Conservation (phyloP, 2,113 vertebrate species). For the Myotis lucifugus region DNA sequence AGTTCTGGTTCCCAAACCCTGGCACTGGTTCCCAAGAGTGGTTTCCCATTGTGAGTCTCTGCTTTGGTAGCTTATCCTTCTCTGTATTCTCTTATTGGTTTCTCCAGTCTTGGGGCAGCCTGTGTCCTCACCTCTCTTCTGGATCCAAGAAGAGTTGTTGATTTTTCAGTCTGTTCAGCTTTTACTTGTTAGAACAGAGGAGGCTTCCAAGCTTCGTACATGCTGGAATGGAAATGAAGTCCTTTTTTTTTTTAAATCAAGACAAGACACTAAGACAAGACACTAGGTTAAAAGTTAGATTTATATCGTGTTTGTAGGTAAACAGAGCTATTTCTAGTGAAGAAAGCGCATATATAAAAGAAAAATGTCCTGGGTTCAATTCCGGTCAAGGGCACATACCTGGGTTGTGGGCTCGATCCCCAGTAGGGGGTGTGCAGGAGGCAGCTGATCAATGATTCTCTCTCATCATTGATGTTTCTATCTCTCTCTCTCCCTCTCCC, state of each 20-base stretch:
- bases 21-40: not conserved
- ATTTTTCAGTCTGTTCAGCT: not conserved
- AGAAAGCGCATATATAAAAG: not conserved
- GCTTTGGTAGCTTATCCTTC: not conserved
- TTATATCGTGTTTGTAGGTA: slow-evolving; percentile 59
- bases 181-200: not conserved
- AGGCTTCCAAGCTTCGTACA: not conserved
- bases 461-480: too few relatives aligned
- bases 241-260: not conserved
- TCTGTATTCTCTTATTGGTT: not conserved
- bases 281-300: slow-evolving; percentile 35
- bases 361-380: too few relatives aligned
- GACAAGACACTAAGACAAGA: not conserved
- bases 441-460: too few relatives aligned
- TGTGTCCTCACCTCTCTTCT: not conserved
- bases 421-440: too few relatives aligned
- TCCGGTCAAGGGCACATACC: too few relatives aligned
- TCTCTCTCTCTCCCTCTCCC: too few relatives aligned
- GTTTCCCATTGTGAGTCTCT: not conserved
- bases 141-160: not conserved
- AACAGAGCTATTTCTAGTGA: not conserved
- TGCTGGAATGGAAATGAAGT: not conserved
- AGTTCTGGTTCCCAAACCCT: not conserved
- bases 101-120: not conserved
- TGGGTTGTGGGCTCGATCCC: too few relatives aligned